Evolutionary conservation across 2,888 invertebrate genomes (phyloP).

Genomic region (Zaprionus bogoriensis): DNA sequence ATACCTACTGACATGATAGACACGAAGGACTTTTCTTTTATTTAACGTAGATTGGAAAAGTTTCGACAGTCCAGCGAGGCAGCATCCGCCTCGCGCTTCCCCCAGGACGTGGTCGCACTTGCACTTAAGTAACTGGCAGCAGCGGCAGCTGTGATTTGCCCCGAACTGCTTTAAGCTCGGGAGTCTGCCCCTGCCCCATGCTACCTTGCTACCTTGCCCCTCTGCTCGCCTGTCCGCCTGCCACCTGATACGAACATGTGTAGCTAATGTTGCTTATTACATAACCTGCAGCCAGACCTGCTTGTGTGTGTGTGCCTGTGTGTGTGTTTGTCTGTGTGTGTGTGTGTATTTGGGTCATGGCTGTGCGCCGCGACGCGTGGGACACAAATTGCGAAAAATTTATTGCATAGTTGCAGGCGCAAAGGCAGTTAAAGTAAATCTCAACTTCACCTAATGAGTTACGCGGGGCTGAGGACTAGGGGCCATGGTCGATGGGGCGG

Average conservation of each 20-base stretch:
- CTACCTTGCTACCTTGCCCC: background rate
- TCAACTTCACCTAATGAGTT: constrained; percentile 72
- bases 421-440: constrained; percentile 70
- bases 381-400: constrained; percentile 59
- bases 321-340: no score
- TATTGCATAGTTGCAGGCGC: constrained; percentile 73
- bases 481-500: constrained; percentile 2
- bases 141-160: constrained; percentile 59
- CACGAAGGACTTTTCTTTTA: constrained; percentile 77
- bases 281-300: constrained; percentile 34
- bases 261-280: constrained; percentile 67
- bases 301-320: background rate
- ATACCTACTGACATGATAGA: constrained; percentile 79
- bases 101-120: constrained; percentile 51
- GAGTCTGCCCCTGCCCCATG: background rate
- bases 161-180: constrained; percentile 21
- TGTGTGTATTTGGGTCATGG: constrained; percentile 56
- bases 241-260: constrained; percentile 57
- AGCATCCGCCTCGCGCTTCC: background rate
- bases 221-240: no score
- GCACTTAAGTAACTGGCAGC: constrained; percentile 61
- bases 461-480: constrained; percentile 24
- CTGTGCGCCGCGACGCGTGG: constrained; percentile 31
- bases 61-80: constrained; percentile 65
- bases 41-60: constrained; percentile 80